These are phyloP conservation scores for Apocrypta bakeri DNA, from an alignment of 1,140 invertebrate genomes.

Conservation along the genomic window DNA sequence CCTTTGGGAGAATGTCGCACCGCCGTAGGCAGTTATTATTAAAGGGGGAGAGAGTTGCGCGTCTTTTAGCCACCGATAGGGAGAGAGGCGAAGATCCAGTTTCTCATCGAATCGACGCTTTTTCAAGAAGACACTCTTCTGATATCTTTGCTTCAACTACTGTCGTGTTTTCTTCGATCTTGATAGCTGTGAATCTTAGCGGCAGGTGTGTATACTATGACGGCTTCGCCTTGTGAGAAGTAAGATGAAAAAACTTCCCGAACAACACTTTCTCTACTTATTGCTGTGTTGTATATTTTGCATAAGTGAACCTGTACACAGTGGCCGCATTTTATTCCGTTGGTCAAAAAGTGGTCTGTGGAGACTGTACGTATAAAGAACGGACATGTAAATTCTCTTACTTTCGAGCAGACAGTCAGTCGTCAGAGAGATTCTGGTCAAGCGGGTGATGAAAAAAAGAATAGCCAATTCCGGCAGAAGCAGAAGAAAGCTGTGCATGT, in stretches of 20 bases:
- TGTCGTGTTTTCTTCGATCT: background rate
- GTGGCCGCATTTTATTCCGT: background rate
- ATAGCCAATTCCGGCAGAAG: background rate
- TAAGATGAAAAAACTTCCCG: no score
- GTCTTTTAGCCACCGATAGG: slow-evolving; percentile 24
- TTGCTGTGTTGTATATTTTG: no score
- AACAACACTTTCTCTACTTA: background rate
- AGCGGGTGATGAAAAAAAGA: background rate
- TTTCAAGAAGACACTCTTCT: background rate
- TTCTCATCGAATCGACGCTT: background rate
- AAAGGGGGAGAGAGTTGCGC: background rate
- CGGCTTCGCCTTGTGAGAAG: no score
- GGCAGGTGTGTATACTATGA: background rate
- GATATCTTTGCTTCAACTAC: background rate
- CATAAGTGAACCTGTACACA: no score
- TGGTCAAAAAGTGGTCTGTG: background rate
- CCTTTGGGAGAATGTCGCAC: slow-evolving; percentile 8
- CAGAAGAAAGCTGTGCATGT: background rate
- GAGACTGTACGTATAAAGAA: no score
- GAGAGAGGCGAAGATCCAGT: background rate
- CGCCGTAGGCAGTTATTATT: slow-evolving; percentile 26
- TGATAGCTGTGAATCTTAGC: background rate
- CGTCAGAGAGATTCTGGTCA: no score
- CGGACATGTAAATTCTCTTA: background rate
- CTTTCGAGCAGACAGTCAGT: background rate